phyloP scores from a whole-genome alignment of 2,113 vertebrate species.

The Chaenocephalus aceratus region DNA sequence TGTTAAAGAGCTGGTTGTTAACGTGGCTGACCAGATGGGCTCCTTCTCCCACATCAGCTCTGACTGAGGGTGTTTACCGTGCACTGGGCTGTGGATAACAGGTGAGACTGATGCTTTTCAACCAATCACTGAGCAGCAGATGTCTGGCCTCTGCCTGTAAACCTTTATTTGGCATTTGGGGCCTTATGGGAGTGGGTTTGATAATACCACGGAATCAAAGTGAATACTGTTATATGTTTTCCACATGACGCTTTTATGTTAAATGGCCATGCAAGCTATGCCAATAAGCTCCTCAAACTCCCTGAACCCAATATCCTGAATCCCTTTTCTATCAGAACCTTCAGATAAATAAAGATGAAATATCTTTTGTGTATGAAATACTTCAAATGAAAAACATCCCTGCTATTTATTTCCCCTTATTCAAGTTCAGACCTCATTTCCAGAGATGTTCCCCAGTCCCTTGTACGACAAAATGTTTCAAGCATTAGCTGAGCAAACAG shows the following conservation, averaged over 20 bases:
- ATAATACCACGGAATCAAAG: conserved; percentile 73
- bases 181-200: conserved; percentile 54
- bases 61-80: conserved; percentile 84
- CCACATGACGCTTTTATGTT: conserved; percentile 35
- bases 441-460: conserved; percentile 26
- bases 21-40: conserved; percentile 86
- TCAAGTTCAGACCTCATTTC: conserved; percentile 46
- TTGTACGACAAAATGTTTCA: conserved; percentile 77
- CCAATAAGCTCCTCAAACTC: conserved; percentile 10
- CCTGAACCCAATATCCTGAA: not conserved
- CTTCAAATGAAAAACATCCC: conserved; percentile 23
- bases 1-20: conserved; percentile 86
- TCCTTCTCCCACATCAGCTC: conserved; percentile 80
- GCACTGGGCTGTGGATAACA: conserved; percentile 82
- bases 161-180: conserved; percentile 84
- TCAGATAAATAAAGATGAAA: conserved; percentile 10
- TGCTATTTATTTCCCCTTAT: conserved; percentile 43
- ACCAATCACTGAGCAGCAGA: conserved; percentile 77
- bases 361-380: conserved; percentile 5
- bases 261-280: conserved; percentile 30
- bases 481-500: conserved; percentile 70
- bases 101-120: conserved; percentile 78
- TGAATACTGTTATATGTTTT: conserved; percentile 51
- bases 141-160: conserved; percentile 79
- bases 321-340: conserved; percentile 18